phyloP scores from a whole-genome alignment of 2,888 invertebrate species.

The Sepioteuthis lessoniana region DNA sequence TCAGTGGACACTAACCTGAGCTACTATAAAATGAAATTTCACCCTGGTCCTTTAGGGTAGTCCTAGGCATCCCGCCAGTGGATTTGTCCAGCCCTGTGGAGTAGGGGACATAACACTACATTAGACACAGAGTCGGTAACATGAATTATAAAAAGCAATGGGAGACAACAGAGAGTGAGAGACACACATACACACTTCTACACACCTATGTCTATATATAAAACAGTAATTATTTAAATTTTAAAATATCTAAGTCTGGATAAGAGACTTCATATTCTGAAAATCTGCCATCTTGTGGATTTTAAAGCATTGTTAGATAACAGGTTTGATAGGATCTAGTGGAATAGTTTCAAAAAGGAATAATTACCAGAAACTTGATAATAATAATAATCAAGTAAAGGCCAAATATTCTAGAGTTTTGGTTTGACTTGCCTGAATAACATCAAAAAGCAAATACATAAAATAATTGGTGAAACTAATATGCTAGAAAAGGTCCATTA shows the following conservation, averaged over 20 bases:
- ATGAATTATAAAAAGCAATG: conserved; percentile 12
- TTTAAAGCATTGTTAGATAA: neutral
- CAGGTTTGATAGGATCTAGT: neutral
- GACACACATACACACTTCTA: neutral
- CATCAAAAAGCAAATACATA: too few species aligned
- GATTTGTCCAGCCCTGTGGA: conserved; percentile 48
- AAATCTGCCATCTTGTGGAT: neutral
- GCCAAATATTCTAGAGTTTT: too few species aligned
- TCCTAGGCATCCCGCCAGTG: conserved; percentile 48
- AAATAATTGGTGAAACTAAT: neutral
- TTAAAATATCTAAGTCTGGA: neutral
- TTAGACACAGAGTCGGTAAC: conserved; percentile 35
- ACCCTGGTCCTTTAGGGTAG: conserved; percentile 48
- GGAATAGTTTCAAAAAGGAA: neutral
- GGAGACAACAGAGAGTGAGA: neutral
- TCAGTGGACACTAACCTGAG: conserved; percentile 44
- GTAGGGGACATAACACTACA: conserved; percentile 46
- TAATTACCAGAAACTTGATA: neutral
- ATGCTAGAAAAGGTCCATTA: neutral
- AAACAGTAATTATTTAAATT: too few species aligned
- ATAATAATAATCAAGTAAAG: neutral
- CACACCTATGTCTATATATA: neutral
- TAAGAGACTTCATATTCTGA: neutral
- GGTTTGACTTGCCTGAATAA: too few species aligned
- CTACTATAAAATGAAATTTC: conserved; percentile 48